Evolutionary conservation across 2,797 vertebrate species (phyloP), one percentile per base, ranked within the genome.

Genomic region (Varecia variegata): DNA sequence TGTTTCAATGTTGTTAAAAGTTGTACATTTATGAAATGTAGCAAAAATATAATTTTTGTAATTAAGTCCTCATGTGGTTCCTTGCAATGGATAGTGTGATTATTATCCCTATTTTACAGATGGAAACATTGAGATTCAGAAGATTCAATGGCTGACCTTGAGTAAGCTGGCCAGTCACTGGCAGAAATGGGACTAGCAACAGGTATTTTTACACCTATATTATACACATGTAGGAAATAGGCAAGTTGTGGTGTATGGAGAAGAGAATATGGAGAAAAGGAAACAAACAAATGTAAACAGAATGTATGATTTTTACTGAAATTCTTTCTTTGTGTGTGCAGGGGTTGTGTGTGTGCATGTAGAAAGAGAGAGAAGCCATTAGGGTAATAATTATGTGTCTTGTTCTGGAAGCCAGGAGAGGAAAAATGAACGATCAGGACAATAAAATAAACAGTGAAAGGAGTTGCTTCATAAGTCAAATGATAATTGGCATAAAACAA

Each of bases 401-500:
- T 94, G 7, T 90, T 89, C 35, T 93, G 50, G 85, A 97, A 45
- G 4, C 14, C 93, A 93, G 96, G 58, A 18, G 50, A 83, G 11
- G 25, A 50, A 80, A 96, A 96, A 81, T n/a, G 86, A 97, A 96
- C 20, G 21, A 82, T 74, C 70, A 97, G 88, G n/a, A 77, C 85
- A 88, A 67, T 91, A 97, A 96, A 98, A 93, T 62, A 18, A n/a
- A 73, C 35, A 93, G 79, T 27, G 95, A 96, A 97, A 98, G 56
- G 20, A 77, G 30, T 47, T 89, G 43, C 68, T 98, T 52, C 47
- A 87, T 40, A 54, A 94, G n/a, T 68, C 97, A 89, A 95, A 97
- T 95, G 21, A 2, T 95, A 98, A 97, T 95, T 96, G 43, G 30
- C 92, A 98, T 95, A 97, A 84, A 98, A 97, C 83, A 97, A 98